Evolutionary conservation across 2,888 invertebrate genomes (phyloP), one percentile per base, ranked within the genome.

Genomic region (Synanthedon formicaeformis): DNA sequence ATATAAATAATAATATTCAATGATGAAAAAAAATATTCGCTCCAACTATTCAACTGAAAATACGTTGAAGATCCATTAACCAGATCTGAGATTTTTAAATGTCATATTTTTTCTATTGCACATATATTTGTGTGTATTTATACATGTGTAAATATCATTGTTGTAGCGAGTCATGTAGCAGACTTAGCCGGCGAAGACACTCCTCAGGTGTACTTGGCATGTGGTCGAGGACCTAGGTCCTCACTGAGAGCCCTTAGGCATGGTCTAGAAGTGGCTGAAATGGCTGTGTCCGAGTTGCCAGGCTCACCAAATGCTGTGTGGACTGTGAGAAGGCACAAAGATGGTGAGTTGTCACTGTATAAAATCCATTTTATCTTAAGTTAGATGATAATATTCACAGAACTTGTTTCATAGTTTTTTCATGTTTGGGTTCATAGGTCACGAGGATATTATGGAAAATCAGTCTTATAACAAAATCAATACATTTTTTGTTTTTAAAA

Each of bases 301-400:
- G 99, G 99, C 72, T 99, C 97, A 73, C 99, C 99, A 2, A 99
- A 98, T 88, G 99, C 99, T 66, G 99, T 99, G 2, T 99, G 99
- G 99, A 99, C 99, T 40, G 99, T 99, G 16, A 96, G 97, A 75
- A 91, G 95, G 68, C 92, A 97, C 77, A 92, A 95, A 74, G 99
- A 99, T 89, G 99, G 98, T 98, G 87, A 94, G 93, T 89, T 48
- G 11, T 34, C 34, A 2, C 8, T 34, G 2, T 34, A 34, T 10
- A 34, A 6, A 34, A 34, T 34, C 8, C 8, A 34, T 34, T 34
- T 34, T 34, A 10, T 34, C 34, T 34, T 34, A 34, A 34, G 8
- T 34, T 34, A 34, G 34, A 34, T 34, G 2, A 34, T 8, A 34
- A 34, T 34, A 34, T 23, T 14, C 10, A 23, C 4, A 23, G 23